Evolutionary conservation across 2,797 vertebrate genomes (phyloP).

Genomic region (Linurgus olivaceus): DNA sequence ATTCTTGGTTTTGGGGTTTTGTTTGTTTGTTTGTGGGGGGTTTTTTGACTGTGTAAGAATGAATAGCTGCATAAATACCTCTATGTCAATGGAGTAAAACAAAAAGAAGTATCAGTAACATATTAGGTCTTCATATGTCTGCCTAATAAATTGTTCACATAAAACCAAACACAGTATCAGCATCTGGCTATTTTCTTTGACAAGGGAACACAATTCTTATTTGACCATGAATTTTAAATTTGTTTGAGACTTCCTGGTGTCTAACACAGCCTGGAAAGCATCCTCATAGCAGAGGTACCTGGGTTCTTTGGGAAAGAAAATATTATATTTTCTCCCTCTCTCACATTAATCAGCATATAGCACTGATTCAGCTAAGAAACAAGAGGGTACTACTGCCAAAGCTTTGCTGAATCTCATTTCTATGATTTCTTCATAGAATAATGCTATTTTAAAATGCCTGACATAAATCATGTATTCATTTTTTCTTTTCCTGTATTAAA

Average conservation of each 20-base stretch:
- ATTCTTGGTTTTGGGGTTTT: not conserved
- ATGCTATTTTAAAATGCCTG: not conserved
- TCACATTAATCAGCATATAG: not conserved
- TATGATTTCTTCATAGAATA: not conserved
- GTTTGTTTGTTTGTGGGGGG: accelerated
- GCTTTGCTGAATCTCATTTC: not conserved
- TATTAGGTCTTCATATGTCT: not conserved
- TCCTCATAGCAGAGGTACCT: not conserved
- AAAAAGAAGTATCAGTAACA: not conserved
- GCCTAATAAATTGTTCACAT: not conserved
- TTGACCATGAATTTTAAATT: not conserved
- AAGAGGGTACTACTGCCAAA: not conserved
- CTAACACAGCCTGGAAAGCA: not conserved
- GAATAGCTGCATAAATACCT: not conserved
- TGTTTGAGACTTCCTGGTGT: not conserved
- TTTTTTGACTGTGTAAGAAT: not conserved
- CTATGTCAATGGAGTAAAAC: not conserved
- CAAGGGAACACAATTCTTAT: not conserved
- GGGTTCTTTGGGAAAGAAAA: not conserved
- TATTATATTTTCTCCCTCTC: not conserved
- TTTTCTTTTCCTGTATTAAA: not conserved
- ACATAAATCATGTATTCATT: not conserved
- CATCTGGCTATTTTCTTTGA: not conserved
- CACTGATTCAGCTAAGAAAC: not conserved
- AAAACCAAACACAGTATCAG: not conserved